These are phyloP conservation scores for Sebastes itinus DNA, from an alignment of 2,797 vertebrate species.

Conservation along the genomic window DNA sequence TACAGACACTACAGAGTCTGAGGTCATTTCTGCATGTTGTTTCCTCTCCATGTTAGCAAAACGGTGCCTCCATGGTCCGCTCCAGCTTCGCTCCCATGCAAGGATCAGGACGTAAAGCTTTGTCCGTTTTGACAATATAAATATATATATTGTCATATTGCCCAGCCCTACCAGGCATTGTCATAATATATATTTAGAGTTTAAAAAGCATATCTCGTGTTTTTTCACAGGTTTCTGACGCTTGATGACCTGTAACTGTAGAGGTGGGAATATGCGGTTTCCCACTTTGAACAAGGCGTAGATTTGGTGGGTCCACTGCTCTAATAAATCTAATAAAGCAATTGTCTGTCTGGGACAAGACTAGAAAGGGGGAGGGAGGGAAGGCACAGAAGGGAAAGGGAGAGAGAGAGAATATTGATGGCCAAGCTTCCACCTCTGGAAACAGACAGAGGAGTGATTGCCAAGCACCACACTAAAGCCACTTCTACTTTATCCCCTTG, in stretches of 20 bases:
- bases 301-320: constrained; percentile 16
- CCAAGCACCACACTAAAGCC: constrained; percentile 46
- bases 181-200: not conserved
- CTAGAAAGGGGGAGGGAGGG: constrained; percentile 1
- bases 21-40: no score
- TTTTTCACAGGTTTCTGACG: not conserved
- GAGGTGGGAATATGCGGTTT: not conserved
- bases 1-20: no score
- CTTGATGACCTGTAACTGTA: not conserved
- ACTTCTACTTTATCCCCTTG: constrained; percentile 50
- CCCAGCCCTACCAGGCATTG: not conserved
- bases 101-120: not conserved
- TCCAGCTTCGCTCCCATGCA: no score
- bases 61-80: no score
- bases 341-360: constrained; percentile 42
- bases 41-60: no score
- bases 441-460: constrained; percentile 60
- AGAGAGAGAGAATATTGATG: constrained; percentile 59
- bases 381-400: not conserved
- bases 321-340: constrained; percentile 53
- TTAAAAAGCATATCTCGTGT: not conserved
- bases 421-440: constrained; percentile 48
- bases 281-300: not conserved
- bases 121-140: not conserved
- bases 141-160: not conserved